Conservation (phyloP, 1,140 invertebrate species). For the Cotesia vestalis region DNA sequence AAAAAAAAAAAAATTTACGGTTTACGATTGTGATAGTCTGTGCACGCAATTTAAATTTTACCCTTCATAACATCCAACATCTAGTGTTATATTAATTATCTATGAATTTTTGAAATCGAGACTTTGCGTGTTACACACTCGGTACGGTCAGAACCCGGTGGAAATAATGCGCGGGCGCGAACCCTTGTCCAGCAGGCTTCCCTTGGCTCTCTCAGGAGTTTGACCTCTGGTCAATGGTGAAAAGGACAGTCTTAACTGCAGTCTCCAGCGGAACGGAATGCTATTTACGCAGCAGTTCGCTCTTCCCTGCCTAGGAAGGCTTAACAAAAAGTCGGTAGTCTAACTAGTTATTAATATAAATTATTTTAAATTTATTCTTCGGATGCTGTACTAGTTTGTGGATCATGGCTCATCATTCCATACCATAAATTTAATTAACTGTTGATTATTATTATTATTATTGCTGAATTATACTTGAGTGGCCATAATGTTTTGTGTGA, state of each 20-base stretch:
- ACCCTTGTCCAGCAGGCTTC: constrained; percentile 14
- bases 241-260: constrained; percentile 52
- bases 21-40: too few species aligned
- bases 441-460: neutral
- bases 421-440: neutral
- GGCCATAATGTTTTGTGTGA: constrained; percentile 26
- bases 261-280: constrained; percentile 53
- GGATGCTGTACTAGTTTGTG: constrained; percentile 1
- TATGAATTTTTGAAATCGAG: constrained; percentile 15
- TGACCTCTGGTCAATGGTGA: constrained; percentile 63
- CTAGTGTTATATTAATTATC: neutral
- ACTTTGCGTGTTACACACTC: constrained; percentile 20
- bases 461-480: constrained; percentile 3
- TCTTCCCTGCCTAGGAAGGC: constrained; percentile 61
- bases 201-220: constrained; percentile 45
- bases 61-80: neutral
- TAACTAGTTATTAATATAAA: too few species aligned
- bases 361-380: too few species aligned
- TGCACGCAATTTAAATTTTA: neutral
- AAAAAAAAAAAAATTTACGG: too few species aligned
- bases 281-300: constrained; percentile 61
- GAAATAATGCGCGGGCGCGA: constrained; percentile 31
- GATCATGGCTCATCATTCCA: too few species aligned
- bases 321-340: constrained; percentile 54
- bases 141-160: neutral